A percentile compares a stretch with the other conserved stretches of the same genome.
These are phyloP conservation scores for Pagrus major DNA, from an alignment of 2,113 vertebrate genomes.

Conservation along the genomic window DNA sequence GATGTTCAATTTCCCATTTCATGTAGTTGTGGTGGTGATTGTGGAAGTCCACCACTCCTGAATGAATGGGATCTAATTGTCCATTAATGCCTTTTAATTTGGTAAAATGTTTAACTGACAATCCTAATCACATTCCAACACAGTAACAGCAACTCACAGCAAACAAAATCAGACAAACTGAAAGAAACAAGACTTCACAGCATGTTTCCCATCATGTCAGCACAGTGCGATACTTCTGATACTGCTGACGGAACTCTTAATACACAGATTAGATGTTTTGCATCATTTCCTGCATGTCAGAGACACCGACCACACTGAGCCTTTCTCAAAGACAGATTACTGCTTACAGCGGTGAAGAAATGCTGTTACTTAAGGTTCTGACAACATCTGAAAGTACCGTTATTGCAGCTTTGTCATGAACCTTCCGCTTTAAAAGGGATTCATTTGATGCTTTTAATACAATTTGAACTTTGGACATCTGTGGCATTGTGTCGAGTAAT, in stretches of 20 bases:
- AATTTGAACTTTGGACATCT: too few species aligned
- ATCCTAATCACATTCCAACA: too few species aligned
- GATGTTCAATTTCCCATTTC: too few species aligned
- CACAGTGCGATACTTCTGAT: not conserved
- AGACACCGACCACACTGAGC: not conserved
- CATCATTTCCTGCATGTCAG: not conserved
- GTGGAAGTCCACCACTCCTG: too few species aligned
- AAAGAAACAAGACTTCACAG: not conserved
- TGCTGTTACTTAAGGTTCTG: not conserved
- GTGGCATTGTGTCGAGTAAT: too few species aligned
- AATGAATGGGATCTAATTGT: too few species aligned
- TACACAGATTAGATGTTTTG: not conserved
- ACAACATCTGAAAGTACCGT: not conserved
- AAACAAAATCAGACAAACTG: not conserved
- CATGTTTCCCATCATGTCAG: not conserved
- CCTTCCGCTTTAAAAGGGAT: not conserved
- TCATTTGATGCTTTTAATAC: not conserved
- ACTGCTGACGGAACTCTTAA: not conserved
- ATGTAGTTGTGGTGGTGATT: too few species aligned
- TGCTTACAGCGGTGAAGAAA: not conserved
- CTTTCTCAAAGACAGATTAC: not conserved
- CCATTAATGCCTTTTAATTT: too few species aligned
- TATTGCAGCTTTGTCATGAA: not conserved
- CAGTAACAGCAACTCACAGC: not conserved
- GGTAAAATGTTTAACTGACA: too few species aligned